These are phyloP conservation scores for Mycteria americana DNA, from an alignment of 2,797 vertebrate species.

Conservation along the genomic window DNA sequence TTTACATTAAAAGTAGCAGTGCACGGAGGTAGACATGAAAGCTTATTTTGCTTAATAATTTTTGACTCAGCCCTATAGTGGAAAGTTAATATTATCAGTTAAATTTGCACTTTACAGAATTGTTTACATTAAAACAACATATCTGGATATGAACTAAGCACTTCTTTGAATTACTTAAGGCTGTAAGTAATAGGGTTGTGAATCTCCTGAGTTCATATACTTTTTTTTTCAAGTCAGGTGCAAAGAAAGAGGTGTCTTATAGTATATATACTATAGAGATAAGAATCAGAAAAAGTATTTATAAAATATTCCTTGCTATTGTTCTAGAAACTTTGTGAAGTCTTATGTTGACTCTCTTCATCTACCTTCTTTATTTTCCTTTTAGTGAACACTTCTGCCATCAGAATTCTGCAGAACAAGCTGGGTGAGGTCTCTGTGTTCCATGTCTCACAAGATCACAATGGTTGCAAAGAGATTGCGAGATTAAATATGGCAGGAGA, in stretches of 20 bases:
- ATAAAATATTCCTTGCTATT: background rate
- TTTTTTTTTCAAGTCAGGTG: background rate
- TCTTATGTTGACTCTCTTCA: background rate
- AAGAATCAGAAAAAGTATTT: background rate
- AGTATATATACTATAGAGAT: no score
- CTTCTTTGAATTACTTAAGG: background rate
- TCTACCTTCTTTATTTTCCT: background rate
- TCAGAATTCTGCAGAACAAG: background rate
- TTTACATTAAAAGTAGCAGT: background rate
- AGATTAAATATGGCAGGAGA: background rate
- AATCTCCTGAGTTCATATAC: background rate
- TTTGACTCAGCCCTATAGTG: background rate
- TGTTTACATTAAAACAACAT: background rate
- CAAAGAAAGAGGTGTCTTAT: background rate
- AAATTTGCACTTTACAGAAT: background rate
- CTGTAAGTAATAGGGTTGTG: background rate
- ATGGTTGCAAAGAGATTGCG: background rate
- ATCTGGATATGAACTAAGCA: background rate
- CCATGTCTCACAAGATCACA: background rate
- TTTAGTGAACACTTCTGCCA: background rate
- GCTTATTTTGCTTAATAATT: background rate
- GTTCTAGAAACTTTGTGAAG: background rate
- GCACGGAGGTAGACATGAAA: background rate
- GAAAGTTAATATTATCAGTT: background rate
- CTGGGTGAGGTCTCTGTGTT: background rate